Base-by-base conservation (phyloP, 1,140 invertebrate genomes). In the Cyrtorhinus lividipennis region DNA sequence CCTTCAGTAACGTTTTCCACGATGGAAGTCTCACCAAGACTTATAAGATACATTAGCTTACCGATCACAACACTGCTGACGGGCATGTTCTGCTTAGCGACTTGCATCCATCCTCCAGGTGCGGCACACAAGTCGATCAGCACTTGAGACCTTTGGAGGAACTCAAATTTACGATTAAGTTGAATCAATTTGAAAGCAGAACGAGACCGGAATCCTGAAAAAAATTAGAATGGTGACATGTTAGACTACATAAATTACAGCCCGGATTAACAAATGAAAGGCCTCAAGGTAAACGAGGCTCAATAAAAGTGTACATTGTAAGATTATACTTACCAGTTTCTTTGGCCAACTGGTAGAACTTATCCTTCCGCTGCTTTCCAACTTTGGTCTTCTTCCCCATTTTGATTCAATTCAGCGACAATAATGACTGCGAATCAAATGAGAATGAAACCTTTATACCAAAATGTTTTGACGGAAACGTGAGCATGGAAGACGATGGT, bases 91-190 rank as follows among this genome's bases (percentile, higher is more conserved):
- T 98, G 86, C 70, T 89, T 86, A 46, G 95, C 95, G n/a, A 99
- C 96, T 79, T 99, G 97, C 83, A 99, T 92, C 97, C 97, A 99
- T 70, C 97, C 96, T 73, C 97, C 97, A 5, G 97, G 97, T 5
- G 97, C 97, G 20, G 97, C 97, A 78, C 97, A 99, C 44, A 99
- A 77, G 83, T 99, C 97, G 66, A 99, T 83, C 66, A 94, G 89
- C 78, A 98, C 92, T 80, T 90, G 80, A 10, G 94, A 92, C 70
- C 87, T 90, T 80, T 98, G 92, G 0, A 99, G 76, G 77, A 99
- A 99, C 64, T 95, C 89, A 79, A 93, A 99, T 73, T 96, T 96
- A 68, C 95, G 79, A 74, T 99, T 99, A 26, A 99, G 72, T 73
- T 99, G 97, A 64, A 99, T 92, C 66, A 99, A 84, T 71, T 99